These are phyloP conservation scores for Ursus arctos DNA, from an alignment of 2,113 vertebrate species.

Conservation along the genomic window DNA sequence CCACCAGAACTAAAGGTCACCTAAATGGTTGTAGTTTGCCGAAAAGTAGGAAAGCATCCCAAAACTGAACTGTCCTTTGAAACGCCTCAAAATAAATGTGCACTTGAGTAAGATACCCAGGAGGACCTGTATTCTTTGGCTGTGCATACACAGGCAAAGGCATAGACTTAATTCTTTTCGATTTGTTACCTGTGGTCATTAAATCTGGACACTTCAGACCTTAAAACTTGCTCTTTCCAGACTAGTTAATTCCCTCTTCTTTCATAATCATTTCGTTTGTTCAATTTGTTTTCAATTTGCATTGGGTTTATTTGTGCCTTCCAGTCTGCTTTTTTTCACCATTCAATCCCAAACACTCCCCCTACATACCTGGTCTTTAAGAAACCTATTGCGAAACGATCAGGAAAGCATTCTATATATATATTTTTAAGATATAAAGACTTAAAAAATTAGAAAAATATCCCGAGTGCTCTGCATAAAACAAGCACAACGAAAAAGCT, in stretches of 20 bases:
- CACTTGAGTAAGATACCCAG: slow-evolving; percentile 14
- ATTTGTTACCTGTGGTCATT: slow-evolving; percentile 7
- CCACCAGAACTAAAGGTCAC: slow-evolving; percentile 69
- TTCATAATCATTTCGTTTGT: slow-evolving; percentile 22
- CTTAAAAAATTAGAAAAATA: background rate
- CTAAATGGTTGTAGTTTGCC: slow-evolving; percentile 52
- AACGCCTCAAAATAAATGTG: slow-evolving; percentile 11
- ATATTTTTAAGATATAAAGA: background rate
- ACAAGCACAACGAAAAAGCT: slow-evolving; percentile 32
- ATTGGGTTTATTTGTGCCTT: background rate
- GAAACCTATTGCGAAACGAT: slow-evolving; percentile 4
- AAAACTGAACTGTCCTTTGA: background rate
- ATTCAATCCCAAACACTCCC: background rate
- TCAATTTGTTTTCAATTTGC: slow-evolving; percentile 27
- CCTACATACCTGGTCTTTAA: background rate
- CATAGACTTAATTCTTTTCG: slow-evolving; percentile 19
- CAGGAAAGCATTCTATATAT: background rate
- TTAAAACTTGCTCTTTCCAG: background rate
- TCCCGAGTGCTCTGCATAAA: background rate
- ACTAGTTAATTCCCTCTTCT: background rate
- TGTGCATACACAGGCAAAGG: background rate
- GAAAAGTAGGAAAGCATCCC: slow-evolving; percentile 5
- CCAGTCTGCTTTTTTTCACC: background rate
- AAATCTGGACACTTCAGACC: slow-evolving; percentile 48
- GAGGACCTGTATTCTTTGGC: background rate